Base-by-base conservation (phyloP, 2,797 vertebrate species). In the Eremophila alpestris region DNA sequence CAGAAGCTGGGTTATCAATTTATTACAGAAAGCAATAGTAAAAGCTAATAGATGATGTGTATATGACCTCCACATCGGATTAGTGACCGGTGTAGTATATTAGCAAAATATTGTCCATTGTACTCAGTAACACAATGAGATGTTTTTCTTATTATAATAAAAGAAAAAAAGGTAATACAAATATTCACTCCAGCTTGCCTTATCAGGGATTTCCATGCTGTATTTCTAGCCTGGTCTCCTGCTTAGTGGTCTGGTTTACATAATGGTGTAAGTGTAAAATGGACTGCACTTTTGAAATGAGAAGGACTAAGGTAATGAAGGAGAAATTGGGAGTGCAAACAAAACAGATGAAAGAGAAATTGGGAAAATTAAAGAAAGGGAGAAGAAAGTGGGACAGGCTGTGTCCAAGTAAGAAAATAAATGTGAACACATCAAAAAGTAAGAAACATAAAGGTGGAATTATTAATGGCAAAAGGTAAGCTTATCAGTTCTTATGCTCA, bases 1-100 rank as follows among this genome's bases (percentile, higher is more conserved):
- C 95, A 96, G 94, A 97, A 97, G 85, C 81, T 94, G 83, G 90
- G 93, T 97, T 98, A 97, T 98, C 97, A 96, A 97, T 94, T 93
- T 83, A 91, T 94, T 97, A 89, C 97, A 98, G 97, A 96, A 94
- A 97, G 90, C 43, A 96, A 90, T 76, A 97, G 83, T 88, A 96
- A 97, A 97, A 97, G 93, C 93, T 97, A 96, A 97, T 95, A 96
- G 93, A 95, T 95, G 75, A 91, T 29, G 51, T 87, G n/a, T 93
- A 62, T 74, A 69, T 93, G 96, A 97, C 97, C 95, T 97, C 97
- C 95, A 94, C 27, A 84, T 87, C 1, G 83, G 97, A 97, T 97
- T 97, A 97, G 96, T 89, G 96, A 96, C 95, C 95, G 91, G 76
- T 78, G 81, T 85, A 93, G 92, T 76, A 55, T 88, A 84, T 80